Evolutionary conservation across 2,888 invertebrate genomes (phyloP), one percentile per base, ranked within the genome.

Genomic region (Thalpophila matura): DNA sequence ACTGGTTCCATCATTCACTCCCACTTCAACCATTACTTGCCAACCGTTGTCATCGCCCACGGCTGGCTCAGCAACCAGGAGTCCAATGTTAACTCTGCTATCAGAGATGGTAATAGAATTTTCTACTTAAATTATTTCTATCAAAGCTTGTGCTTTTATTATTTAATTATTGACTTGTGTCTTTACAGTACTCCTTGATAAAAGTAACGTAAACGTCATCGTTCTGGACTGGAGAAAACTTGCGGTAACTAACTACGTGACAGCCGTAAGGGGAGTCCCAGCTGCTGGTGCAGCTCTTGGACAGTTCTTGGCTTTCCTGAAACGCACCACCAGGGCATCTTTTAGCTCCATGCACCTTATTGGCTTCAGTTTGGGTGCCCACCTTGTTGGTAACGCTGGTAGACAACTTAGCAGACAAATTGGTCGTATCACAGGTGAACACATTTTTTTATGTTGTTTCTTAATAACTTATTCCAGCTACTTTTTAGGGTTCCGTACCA

Each of bases 321-420:
- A 80, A 58, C 20, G 38, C 1, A 75, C 63, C 0, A 84, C 87
- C 42, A 89, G 91, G 85, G 1, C 64, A 14, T 63, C 79, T 0
- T 72, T 84, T 24, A 64, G 75, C 24, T 67, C 80, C 38, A 82
- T 93, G 67, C 94, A 94, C 56, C 58, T 94, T 2, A 78, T 93
- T 4, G 95, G 95, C 3, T 91, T 92, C 79, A 92, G 92, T 74
- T 83, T 94, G 40, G 94, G 95, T 1, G 88, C 90, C 31, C 94
- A 95, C 55, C 62, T 93, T 0, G 92, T 86, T 4, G 91, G 91
- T 7, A 89, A 86, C 16, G 89, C 90, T 68, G 91, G 90, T 1
- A 80, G 87, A 20, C 72, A 80, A 29, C 66, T 88, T 2, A 59
- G 83, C 0, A 89, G 91, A 31, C 75, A 79, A 69, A 85, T 79